Conservation (phyloP, 2,113 vertebrate genomes). For the Circaetus gallicus region DNA sequence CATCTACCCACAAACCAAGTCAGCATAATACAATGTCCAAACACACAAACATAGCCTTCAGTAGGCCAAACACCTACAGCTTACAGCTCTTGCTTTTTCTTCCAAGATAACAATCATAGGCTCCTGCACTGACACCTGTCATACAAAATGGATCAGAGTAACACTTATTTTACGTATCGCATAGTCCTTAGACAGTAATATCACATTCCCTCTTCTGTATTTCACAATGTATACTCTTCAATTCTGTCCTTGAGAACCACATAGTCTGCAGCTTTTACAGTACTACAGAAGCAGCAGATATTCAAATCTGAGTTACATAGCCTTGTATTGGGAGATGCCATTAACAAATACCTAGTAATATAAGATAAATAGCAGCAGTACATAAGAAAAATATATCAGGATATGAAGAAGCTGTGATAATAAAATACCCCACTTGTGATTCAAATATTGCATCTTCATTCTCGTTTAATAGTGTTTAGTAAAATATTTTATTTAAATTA, state of each 20-base stretch:
- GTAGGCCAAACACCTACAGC: neutral
- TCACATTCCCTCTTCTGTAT: neutral
- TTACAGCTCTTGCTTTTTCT: neutral
- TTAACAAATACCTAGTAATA: neutral
- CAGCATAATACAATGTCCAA: neutral
- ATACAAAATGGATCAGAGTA: neutral
- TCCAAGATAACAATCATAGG: neutral
- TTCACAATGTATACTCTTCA: neutral
- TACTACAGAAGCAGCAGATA: neutral
- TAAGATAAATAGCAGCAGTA: neutral
- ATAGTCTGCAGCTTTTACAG: neutral
- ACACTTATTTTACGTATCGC: rapidly evolving
- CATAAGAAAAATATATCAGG: neutral
- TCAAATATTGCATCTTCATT: neutral
- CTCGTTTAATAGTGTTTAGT: neutral
- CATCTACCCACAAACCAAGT: neutral
- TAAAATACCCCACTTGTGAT: neutral
- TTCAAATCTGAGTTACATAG: neutral
- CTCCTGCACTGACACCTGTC: neutral
- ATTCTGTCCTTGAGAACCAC: neutral
- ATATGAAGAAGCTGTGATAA: neutral
- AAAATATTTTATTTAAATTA: neutral
- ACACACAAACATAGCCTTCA: neutral
- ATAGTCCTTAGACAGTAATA: neutral
- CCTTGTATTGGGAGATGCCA: neutral